A percentile compares a stretch with the other conserved stretches of the same genome.
phyloP scores from a whole-genome alignment of 2,797 vertebrate species.

The Channallabes apus region DNA sequence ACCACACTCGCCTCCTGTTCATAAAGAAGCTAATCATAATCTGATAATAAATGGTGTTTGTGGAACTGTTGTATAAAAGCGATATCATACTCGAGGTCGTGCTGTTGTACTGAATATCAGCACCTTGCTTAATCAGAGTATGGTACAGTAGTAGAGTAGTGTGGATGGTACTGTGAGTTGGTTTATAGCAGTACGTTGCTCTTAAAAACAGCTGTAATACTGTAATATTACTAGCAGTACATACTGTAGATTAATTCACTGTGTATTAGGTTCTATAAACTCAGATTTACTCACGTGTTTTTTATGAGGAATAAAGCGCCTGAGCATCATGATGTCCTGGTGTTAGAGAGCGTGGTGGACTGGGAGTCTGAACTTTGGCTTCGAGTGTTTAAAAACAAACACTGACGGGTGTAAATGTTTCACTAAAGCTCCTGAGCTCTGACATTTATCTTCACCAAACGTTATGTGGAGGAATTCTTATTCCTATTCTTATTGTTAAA shows the following conservation, averaged over 20 bases:
- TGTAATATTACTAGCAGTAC: not conserved
- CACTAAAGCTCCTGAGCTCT: not conserved
- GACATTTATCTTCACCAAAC: not conserved
- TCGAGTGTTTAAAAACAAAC: not conserved
- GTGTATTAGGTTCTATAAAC: not conserved
- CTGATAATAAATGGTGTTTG: too few relatives aligned
- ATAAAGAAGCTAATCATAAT: too few relatives aligned
- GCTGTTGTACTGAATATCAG: too few relatives aligned
- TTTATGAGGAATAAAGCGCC: not conserved
- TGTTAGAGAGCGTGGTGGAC: not conserved
- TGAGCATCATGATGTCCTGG: conserved; percentile 5
- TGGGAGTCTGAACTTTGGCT: not conserved
- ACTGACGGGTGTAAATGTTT: not conserved
- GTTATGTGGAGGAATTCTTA: not conserved
- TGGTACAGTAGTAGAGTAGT: too few relatives aligned
- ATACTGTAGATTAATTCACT: not conserved
- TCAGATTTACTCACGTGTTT: conserved; percentile 14
- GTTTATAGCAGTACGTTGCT: too few relatives aligned
- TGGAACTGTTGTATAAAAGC: too few relatives aligned
- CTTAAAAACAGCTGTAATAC: not conserved
- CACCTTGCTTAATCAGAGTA: too few relatives aligned
- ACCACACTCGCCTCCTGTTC: too few relatives aligned
- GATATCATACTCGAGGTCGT: too few relatives aligned
- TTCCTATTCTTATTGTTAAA: not conserved
- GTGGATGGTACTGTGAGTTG: too few relatives aligned